These are phyloP conservation scores for Ectropis grisescens DNA, from an alignment of 1,140 invertebrate genomes.

Conservation along the genomic window DNA sequence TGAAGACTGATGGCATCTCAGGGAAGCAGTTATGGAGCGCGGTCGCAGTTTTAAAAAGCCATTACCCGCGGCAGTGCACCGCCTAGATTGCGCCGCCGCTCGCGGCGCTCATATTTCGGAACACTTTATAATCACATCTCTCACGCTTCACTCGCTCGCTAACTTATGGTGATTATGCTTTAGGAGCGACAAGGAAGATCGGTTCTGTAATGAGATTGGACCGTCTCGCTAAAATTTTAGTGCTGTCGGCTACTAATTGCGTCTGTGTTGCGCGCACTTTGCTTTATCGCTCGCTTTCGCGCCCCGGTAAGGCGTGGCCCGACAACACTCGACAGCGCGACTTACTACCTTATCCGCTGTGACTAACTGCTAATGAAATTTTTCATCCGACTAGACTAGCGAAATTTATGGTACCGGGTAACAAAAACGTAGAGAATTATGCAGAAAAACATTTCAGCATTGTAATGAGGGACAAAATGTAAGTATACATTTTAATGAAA, in stretches of 20 bases:
- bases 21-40: constrained; percentile 60
- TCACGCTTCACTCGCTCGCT: constrained; percentile 62
- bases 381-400: constrained; percentile 13
- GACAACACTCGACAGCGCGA: not conserved
- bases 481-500: constrained; percentile 14
- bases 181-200: constrained; percentile 67
- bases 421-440: constrained; percentile 1
- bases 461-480: not conserved
- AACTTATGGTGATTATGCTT: constrained; percentile 69
- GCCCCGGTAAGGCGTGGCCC: too few species aligned
- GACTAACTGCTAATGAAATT: constrained; percentile 22
- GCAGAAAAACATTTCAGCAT: not conserved
- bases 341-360: constrained; percentile 16
- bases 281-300: constrained; percentile 19
- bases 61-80: constrained; percentile 62
- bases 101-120: constrained; percentile 60
- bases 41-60: constrained; percentile 69
- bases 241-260: constrained; percentile 62
- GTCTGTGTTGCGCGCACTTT: constrained; percentile 14
- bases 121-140: constrained; percentile 68
- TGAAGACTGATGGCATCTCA: constrained; percentile 66
- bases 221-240: constrained; percentile 65
- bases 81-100: constrained; percentile 50
- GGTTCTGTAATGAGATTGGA: constrained; percentile 65
- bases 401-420: too few species aligned